phyloP scores from a whole-genome alignment of 2,888 invertebrate species.

The Laspeyria flexula region DNA sequence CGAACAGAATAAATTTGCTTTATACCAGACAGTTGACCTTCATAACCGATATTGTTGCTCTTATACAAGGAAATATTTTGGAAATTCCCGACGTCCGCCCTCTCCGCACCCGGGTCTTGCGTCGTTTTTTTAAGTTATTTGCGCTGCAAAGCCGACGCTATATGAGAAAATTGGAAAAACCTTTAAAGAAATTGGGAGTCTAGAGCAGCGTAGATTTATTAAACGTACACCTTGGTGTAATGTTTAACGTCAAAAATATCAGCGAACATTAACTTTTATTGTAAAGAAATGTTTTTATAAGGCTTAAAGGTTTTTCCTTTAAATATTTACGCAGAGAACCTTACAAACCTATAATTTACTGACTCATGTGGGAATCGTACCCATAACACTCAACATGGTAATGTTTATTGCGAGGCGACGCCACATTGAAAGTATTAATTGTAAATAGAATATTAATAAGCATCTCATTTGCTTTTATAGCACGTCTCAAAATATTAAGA shows the following conservation, averaged over 20 bases:
- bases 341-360: no score
- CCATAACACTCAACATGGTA: no score
- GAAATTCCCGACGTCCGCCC: conserved; percentile 62
- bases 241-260: conserved; percentile 5
- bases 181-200: conserved; percentile 53
- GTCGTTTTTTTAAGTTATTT: conserved; percentile 63
- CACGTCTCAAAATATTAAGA: no score
- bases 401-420: no score
- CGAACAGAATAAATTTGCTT: conserved; percentile 84
- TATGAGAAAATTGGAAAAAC: conserved; percentile 62
- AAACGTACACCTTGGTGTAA: conserved; percentile 5
- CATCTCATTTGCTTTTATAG: no score
- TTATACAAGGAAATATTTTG: conserved; percentile 74
- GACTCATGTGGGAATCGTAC: no score
- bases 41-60: conserved; percentile 81
- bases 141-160: conserved; percentile 57
- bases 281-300: neutral
- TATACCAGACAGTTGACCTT: conserved; percentile 82
- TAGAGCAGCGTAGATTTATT: conserved; percentile 35
- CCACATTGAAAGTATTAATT: no score
- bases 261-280: neutral
- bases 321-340: no score
- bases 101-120: conserved; percentile 55
- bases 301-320: neutral
- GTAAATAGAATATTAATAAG: no score